Evolutionary conservation across 2,113 vertebrate genomes (phyloP), one percentile per base, ranked within the genome.

Genomic region (Phylloscopus trochilus): DNA sequence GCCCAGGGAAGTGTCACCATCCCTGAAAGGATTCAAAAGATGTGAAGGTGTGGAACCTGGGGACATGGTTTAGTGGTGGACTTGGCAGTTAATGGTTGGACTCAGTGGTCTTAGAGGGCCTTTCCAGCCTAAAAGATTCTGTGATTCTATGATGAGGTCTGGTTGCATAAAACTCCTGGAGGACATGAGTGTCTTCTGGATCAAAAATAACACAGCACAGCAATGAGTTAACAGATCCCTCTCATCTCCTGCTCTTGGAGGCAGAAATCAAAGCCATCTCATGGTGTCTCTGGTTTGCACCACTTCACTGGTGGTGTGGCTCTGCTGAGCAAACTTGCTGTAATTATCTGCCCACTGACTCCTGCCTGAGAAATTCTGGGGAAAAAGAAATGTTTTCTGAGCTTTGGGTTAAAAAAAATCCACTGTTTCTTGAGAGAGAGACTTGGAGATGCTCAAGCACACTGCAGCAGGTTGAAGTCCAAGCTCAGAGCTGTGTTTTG

Each of bases 241-340:
- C 80, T 91, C 49, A 16, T 66, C 60, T 86, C 46, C 44, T 88
- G 28, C 68, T 47, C 39, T 86, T 69, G 58, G 16, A 79, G 37
- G 66, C 53, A 89, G 56, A 76, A 87, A 80, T 74, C 53, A 60
- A 92, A 88, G 66, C 37, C 2, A 0, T 7, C 0, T 0, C 0
- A 0, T 0, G 2, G 27, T 69, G 62, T 30, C 0, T 0, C 43
- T 63, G 37, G 14, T 69, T 90, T 78, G 31, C 31, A 81, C 67
- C 73, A 46, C 55, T 83, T 83, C 82, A 39, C 63, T 20, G 27
- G 69, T 1, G 3, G 18, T 59, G 37, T 4, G 2, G 27, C 66
- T 76, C 55, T 77, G 56, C 72, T 76, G 79, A 83, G 51, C 18
- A 66, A 90, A 67, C 28, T 90, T 0, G 0, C 51, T 67, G 19